Evolutionary conservation across 2,888 invertebrate species (phyloP).

Genomic region (Leptinotarsa juncta): DNA sequence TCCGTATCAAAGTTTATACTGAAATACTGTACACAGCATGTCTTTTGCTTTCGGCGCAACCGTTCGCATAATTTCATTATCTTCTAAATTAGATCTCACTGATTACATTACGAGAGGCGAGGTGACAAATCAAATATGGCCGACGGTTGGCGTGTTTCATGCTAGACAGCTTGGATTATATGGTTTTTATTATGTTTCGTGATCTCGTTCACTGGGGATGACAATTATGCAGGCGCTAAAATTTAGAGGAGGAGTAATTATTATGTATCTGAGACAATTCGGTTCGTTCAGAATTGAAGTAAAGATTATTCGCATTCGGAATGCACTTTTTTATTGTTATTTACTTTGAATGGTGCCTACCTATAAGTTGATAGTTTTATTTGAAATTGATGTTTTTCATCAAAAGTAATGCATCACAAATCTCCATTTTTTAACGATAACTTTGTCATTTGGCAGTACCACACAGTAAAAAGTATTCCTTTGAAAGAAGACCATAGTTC

Average conservation of each 20-base stretch:
- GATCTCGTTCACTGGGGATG: background rate
- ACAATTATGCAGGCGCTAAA: background rate
- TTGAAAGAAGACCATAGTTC: too few relatives aligned
- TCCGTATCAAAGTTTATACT: background rate
- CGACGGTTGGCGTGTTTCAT: conserved; percentile 33
- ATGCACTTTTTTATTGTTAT: too few relatives aligned
- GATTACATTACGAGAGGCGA: conserved; percentile 45
- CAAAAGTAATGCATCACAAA: too few relatives aligned
- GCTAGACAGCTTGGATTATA: background rate
- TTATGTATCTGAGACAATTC: too few relatives aligned
- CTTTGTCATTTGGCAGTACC: too few relatives aligned
- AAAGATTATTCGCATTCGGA: too few relatives aligned
- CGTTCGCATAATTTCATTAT: conserved; percentile 48
- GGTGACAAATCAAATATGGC: conserved; percentile 50
- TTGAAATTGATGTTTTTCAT: too few relatives aligned
- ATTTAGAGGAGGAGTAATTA: background rate
- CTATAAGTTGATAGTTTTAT: too few relatives aligned
- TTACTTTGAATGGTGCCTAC: too few relatives aligned
- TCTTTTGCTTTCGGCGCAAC: conserved; percentile 38
- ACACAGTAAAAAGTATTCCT: too few relatives aligned
- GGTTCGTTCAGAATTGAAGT: too few relatives aligned
- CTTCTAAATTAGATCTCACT: conserved; percentile 48
- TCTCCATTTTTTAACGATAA: too few relatives aligned
- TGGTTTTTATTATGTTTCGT: background rate
- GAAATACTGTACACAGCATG: conserved; percentile 20